Evolutionary conservation across 1,140 invertebrate genomes (phyloP), one percentile per base, ranked within the genome.

Genomic region (Diuraphis noxia): DNA sequence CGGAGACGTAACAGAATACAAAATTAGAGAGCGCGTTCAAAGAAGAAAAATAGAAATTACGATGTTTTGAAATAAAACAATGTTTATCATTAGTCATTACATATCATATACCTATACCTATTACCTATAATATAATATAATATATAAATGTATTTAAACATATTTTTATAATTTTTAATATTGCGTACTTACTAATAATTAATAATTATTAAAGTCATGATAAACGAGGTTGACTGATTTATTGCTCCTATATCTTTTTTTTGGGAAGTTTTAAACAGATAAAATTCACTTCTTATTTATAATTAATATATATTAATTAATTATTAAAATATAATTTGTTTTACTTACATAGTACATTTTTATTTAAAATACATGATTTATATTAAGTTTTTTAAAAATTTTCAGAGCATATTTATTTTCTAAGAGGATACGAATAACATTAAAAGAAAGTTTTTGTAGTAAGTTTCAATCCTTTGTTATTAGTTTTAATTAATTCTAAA

Each of bases 401-500:
- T 41, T 82, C 38, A 82, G 17, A 82, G 38, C 40, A 30, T 82
- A 41, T 82, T 82, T 41, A n/a, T 82, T 41, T 82, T 41, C 23
- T 17, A n/a, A 82, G 19, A 84, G 30, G 40, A 84, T 19, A 43
- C 81, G 17, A 84, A 30, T 34, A 43, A 25, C 41, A 41, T 85
- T 43, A 30, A 84, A 84, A 41, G 40, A 84, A 41, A 41, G 40
- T 84, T 84, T 84, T 84, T 9, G 25, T n/a, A 13, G 17, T 84
- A 6, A 85, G 41, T 41, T 43, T 43, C 5, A 21, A 40, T 19
- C 9, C 6, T 30, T 84, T 85, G n/a, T 85, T 85, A 85, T 85
- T n/a, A 85, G 40, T 85, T 85, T 85, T 85, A 85, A 85, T 85
- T 85, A 43, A 85, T 85, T 41, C 41, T 25, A 19, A 43, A 84